Percentiles rank a stretch among this genome's conserved stretches.
Evolutionary conservation across 1,140 invertebrate species (phyloP).

Genomic region (Linepithema humile): DNA sequence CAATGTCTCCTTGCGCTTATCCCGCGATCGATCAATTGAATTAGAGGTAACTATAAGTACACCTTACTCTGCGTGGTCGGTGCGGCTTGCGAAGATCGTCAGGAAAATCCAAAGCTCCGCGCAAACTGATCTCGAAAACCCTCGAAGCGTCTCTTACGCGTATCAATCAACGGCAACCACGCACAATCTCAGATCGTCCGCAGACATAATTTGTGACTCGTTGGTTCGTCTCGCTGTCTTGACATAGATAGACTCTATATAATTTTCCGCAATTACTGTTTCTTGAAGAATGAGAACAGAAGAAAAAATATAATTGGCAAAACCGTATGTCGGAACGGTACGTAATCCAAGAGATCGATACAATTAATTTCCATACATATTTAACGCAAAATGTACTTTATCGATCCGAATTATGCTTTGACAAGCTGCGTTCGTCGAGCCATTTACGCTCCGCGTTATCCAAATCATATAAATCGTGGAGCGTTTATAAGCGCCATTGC

Average conservation of each 20-base stretch:
- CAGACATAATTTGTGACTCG: constrained; percentile 37
- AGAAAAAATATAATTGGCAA: neutral
- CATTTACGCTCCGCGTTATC: neutral
- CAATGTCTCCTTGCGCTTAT: constrained; percentile 56
- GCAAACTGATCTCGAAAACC: constrained; percentile 33
- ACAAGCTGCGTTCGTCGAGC: neutral
- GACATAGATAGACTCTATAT: constrained; percentile 28
- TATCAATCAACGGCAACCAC: constrained; percentile 43
- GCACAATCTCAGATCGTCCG: constrained; percentile 26
- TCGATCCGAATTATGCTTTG: neutral
- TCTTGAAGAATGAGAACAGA: constrained; percentile 21
- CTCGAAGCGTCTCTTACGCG: neutral
- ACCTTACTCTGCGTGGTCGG: constrained; percentile 30
- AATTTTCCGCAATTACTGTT: constrained; percentile 40
- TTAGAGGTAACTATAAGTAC: constrained; percentile 61
- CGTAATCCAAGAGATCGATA: neutral
- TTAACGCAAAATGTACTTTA: neutral
- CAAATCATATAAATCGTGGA: constrained; percentile 18
- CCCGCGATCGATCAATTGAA: constrained; percentile 70
- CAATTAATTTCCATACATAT: neutral
- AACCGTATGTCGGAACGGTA: neutral
- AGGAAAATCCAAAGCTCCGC: constrained; percentile 11
- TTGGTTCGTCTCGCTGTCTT: constrained; percentile 26
- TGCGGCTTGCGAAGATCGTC: constrained; percentile 52
- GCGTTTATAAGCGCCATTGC: constrained; percentile 15